Evolutionary conservation across 2,888 invertebrate species (phyloP), one percentile per base, ranked within the genome.

Genomic region (Ctenicera cuprea): DNA sequence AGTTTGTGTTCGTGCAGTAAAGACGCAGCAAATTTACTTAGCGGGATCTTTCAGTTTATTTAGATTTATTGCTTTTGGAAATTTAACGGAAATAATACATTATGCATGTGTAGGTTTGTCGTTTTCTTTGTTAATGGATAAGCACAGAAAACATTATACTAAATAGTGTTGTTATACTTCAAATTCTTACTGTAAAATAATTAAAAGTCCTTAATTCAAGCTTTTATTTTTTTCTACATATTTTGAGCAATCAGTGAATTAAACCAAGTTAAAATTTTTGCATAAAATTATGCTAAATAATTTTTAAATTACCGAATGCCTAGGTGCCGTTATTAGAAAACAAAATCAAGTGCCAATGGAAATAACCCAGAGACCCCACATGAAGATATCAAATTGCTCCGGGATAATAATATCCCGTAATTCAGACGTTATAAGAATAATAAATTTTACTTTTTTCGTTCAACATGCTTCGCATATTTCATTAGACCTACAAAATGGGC

Each of bases 21-120:
- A 50, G 20, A 12, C 18, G 22, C 50, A 50, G 22, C 50, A 22
- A 20, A 50, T 50, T 50, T 50, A 50, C 50, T 50, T 50, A 50
- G 50, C 50, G 50, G 22, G 22, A 50, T 50, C 50, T 50, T 12
- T 50, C 20, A 3, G 22, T 50, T 12, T 50, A 50, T 50, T 22
- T 20, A 50, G 50, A 50, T 50, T 50, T 50, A 22, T 50, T 22
- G 5, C 50, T 41, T 41, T 41, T 14, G 14, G 14, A 14, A 14
- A 41, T 41, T 41, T 41, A 41, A 41, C 41, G 41, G 14, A 1
- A 41, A 41, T 14, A 14, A 14, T 41, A 41, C 33, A 33, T 33
- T 9, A 33, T 33, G 26, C 26, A 26, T 26, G 26, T 26, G 3
- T 26, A 3, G 5, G 5, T 26, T 26, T 26, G 2, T 5, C 5